Evolutionary conservation across 2,888 invertebrate species (phyloP), one percentile per base, ranked within the genome.

Genomic region (Torymus aiolomorphi): DNA sequence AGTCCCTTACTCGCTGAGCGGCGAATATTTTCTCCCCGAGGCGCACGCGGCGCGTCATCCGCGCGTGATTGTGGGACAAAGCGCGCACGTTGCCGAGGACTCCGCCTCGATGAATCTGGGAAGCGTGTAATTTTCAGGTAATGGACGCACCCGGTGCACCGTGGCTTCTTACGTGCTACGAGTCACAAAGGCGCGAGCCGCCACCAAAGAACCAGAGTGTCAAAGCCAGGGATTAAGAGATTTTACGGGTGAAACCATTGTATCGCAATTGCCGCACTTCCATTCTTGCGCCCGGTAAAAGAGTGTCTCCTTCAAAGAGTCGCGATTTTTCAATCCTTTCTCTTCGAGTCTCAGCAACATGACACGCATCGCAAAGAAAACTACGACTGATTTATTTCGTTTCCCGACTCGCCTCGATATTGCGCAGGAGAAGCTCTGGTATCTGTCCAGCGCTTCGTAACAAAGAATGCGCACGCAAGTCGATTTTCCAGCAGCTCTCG

Each of bases 401-500:
- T n/a, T n/a, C n/a, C n/a, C n/a, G n/a, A n/a, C n/a, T n/a, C n/a
- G n/a, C n/a, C n/a, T n/a, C n/a, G n/a, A n/a, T n/a, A n/a, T n/a
- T n/a, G n/a, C n/a, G n/a, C n/a, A n/a, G n/a, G n/a, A n/a, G n/a
- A n/a, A n/a, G n/a, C 14, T 59, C 59, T 59, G 1, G 24, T 14
- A 62, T 13, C 5, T 8, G 31, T 31, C 3, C 13, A 14, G 24
- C 31, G 31, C 18, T 69, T n/a, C 78, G 67, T 76, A 71, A 79
- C 75, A 79, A 75, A 74, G 65, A 16, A 63, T 20, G 49, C 74
- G 18, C 13, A 11, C 8, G 51, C 51, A 57, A 66, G 49, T 12
- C 18, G 73, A 78, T 73, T 78, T 78, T 78, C 56, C 61, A 73
- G 78, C 62, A 66, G 73, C 67, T 67, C 31, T 42, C 4, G n/a